These are phyloP conservation scores for Cossypha polioptera DNA, from an alignment of 2,797 vertebrate genomes.

Conservation along the genomic window DNA sequence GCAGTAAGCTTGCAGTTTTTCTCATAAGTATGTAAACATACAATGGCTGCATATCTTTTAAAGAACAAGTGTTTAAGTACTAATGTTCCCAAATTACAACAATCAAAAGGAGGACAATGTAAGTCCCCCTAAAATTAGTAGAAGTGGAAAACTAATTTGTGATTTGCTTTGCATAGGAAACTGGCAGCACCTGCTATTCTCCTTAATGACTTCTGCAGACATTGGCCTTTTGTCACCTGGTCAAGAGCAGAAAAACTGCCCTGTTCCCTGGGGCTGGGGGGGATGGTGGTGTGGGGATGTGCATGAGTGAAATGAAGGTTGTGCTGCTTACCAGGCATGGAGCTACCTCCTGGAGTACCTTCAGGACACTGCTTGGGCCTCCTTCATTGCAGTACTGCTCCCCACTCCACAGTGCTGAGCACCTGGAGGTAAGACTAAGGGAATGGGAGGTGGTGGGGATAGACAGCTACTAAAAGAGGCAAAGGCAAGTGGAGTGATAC, in stretches of 20 bases:
- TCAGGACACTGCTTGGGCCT: not conserved
- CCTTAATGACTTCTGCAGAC: not conserved
- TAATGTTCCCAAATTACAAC: not conserved
- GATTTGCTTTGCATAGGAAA: not conserved
- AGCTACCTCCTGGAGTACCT: not conserved
- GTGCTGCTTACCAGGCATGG: not conserved
- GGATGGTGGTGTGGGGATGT: not conserved
- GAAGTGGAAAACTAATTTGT: not conserved
- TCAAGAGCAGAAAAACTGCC: not conserved
- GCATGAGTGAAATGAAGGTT: accelerated
- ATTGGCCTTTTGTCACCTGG: not conserved
- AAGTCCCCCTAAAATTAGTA: not conserved
- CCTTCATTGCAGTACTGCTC: not conserved
- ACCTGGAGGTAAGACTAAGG: not conserved
- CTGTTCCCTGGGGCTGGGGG: not conserved
- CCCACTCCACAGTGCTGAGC: not conserved
- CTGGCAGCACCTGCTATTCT: not conserved
- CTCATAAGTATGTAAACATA: not conserved
- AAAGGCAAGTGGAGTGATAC: not conserved
- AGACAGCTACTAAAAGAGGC: not conserved
- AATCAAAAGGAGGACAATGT: not conserved
- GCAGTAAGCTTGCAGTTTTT: slow-evolving; percentile 20
- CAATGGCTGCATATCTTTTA: not conserved
- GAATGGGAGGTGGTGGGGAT: not conserved
- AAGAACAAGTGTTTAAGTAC: not conserved